Evolutionary conservation across 2,888 invertebrate genomes (phyloP).

Genomic region (Mythimna albipuncta): DNA sequence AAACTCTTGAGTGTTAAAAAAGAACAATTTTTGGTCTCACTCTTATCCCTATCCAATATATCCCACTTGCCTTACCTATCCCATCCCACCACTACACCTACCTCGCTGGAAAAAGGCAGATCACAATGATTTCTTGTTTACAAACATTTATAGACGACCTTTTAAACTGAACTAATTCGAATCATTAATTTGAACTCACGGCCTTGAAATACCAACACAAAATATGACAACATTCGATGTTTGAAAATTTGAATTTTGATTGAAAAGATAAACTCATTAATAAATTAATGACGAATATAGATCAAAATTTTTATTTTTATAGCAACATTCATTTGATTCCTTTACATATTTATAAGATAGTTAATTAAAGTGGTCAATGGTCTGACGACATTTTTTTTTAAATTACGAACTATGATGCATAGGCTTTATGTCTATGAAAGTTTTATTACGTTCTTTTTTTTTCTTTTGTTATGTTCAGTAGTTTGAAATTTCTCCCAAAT

Average conservation of each 20-base stretch:
- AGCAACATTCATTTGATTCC: background rate
- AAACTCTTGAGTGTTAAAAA: too few species aligned
- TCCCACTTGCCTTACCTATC: background rate
- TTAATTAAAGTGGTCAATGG: background rate
- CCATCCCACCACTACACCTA: too few species aligned
- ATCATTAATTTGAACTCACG: background rate
- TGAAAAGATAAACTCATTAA: constrained; percentile 28
- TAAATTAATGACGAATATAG: constrained; percentile 18
- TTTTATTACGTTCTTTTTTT: background rate
- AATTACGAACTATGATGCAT: too few species aligned
- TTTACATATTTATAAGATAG: constrained; percentile 2
- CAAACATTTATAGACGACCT: background rate
- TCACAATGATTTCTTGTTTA: background rate
- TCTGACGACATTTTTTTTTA: background rate
- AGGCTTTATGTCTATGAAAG: background rate
- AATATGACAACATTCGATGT: background rate
- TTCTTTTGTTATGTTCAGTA: background rate
- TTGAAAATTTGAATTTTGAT: constrained; percentile 22
- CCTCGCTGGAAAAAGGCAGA: background rate
- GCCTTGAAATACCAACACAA: constrained; percentile 11
- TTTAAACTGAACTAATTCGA: background rate
- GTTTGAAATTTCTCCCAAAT: constrained; percentile 55
- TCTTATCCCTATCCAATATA: too few species aligned
- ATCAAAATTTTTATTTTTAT: constrained; percentile 4
- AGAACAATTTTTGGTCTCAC: background rate